Percentiles rank a stretch among this genome's conserved stretches.
phyloP scores from a whole-genome alignment of 2,888 invertebrate genomes.

The Achlya flavicornis region DNA sequence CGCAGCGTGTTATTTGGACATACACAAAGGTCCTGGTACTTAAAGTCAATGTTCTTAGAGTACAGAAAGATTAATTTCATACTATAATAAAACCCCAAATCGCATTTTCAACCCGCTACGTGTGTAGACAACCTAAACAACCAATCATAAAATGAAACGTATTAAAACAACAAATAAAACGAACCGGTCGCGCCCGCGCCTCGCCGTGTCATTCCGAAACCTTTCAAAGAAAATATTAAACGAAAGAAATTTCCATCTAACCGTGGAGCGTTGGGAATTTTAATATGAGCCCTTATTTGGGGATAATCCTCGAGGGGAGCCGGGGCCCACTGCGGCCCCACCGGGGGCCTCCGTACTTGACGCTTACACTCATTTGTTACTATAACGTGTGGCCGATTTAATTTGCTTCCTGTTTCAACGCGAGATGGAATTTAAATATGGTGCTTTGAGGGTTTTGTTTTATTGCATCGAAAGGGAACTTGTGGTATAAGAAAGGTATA shows the following conservation, averaged over 20 bases:
- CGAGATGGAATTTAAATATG: neutral
- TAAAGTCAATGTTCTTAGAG: too few species aligned
- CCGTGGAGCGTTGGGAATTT: slow-evolving; percentile 19
- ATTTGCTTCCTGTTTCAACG: neutral
- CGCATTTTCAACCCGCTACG: too few species aligned
- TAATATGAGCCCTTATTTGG: slow-evolving; percentile 33
- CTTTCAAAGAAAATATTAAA: slow-evolving; percentile 6
- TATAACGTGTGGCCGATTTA: neutral
- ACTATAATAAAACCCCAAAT: too few species aligned
- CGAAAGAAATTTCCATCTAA: slow-evolving; percentile 2
- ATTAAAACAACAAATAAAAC: slow-evolving; percentile 1
- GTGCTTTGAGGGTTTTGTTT: neutral
- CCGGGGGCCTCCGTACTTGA: neutral
- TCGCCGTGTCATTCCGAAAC: neutral
- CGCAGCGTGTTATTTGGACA: too few species aligned
- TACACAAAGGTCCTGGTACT: too few species aligned
- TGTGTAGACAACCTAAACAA: neutral
- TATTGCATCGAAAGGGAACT: neutral
- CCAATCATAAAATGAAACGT: neutral
- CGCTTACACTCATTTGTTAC: neutral
- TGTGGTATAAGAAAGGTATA: too few species aligned
- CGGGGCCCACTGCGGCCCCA: neutral
- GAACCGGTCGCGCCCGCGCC: too few species aligned
- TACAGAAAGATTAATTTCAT: too few species aligned
- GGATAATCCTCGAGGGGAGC: slow-evolving; percentile 25